Base-by-base conservation (phyloP, 2,797 vertebrate genomes). In the Typhlichthys eigenmanni region DNA sequence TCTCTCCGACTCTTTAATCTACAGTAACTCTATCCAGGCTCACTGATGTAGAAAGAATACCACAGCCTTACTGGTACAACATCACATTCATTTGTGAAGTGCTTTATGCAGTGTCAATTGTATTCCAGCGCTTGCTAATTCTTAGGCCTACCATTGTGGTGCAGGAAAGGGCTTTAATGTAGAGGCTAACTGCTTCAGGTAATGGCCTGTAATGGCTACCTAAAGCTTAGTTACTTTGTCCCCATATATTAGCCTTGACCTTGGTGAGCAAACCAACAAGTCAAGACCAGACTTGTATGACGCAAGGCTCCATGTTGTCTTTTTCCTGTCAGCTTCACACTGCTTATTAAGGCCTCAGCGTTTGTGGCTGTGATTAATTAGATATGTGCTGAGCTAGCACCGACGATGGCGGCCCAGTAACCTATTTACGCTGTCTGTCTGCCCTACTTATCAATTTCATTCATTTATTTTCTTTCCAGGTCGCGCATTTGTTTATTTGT, bases 231-330 rank as follows among this genome's bases (percentile, higher is more conserved):
- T 51, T 71, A 48, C 58, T 81, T 88, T 89, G 82, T 88, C 78
- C 58, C 68, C 67, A 67, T 45, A n/a, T 66, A 60, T 70, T 80
- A 84, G 80, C 81, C 73, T 82, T 87, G 80, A 81, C 71, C 70
- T 67, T 53, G 47, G 60, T 58, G 56, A 69, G 16, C 2, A 62
- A 75, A 78, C 38, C 64, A 58, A n/a, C 64, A 71, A 68, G 76
- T 64, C 75, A 38, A 63, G 83, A 59, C 71, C 69, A 63, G 78
- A 68, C 86, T 56, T 0, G 73, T 54, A 46, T 74, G 66, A 64
- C 54, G 52, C 52, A 12, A 72, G 69, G 55, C 58, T 0, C 34
- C 66, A 12, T 62, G 14, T 51, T 61, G 62, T 71, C 62, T 75
- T 82, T 52, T 4, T 1, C 60, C 62, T 78, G 79, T 81, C 78